A percentile compares a stretch with the other conserved stretches of the same genome.
phyloP scores from a whole-genome alignment of 2,113 vertebrate genomes.

The Prunella himalayana region DNA sequence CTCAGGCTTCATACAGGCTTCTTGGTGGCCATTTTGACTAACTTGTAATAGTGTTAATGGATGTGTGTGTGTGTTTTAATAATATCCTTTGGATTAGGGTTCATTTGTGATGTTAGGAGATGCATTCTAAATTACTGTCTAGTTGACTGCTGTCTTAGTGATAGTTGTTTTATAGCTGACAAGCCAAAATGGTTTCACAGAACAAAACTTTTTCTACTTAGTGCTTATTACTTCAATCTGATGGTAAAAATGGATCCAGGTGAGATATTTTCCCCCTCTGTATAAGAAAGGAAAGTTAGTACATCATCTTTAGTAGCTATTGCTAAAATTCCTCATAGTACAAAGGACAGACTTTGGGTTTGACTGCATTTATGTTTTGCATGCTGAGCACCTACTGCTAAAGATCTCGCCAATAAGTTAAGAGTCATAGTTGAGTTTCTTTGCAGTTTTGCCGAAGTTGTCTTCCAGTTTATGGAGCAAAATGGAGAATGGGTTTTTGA shows the following conservation, averaged over 20 bases:
- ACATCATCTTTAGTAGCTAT: background rate
- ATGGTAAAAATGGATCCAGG: background rate
- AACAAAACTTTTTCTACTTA: background rate
- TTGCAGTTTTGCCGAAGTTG: background rate
- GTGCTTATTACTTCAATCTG: background rate
- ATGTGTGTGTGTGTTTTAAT: background rate
- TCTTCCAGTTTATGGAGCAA: background rate
- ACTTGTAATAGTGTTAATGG: background rate
- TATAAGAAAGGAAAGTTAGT: background rate
- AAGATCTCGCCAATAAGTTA: rapidly evolving
- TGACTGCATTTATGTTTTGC: background rate
- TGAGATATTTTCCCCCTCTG: background rate
- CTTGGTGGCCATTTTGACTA: background rate
- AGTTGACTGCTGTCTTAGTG: background rate
- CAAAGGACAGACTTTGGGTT: background rate
- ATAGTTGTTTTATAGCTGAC: background rate
- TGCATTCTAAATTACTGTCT: background rate
- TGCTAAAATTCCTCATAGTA: background rate
- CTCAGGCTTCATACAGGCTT: background rate
- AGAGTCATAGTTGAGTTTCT: background rate
- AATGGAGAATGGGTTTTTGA: background rate
- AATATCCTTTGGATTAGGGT: background rate
- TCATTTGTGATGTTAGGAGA: background rate
- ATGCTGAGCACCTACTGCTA: background rate
- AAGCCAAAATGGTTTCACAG: background rate